phyloP scores from a whole-genome alignment of 2,888 invertebrate species.

The Sarcophaga rosellei region DNA sequence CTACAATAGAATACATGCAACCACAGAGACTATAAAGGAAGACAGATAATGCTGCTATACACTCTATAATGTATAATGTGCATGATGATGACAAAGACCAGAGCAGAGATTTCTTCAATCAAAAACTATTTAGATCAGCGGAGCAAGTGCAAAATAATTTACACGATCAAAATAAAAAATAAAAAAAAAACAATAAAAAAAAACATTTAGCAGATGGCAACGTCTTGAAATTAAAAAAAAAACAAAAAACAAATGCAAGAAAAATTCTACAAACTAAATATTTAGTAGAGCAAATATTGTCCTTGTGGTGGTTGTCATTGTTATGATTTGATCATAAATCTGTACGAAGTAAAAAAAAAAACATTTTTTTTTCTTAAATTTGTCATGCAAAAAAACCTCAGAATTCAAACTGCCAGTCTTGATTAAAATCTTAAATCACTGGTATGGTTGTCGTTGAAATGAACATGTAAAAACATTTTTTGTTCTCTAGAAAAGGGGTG shows the following conservation, averaged over 20 bases:
- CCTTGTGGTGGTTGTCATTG: conserved; percentile 32
- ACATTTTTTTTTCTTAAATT: neutral
- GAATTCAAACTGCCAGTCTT: conserved; percentile 57
- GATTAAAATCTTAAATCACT: conserved; percentile 52
- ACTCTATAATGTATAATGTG: neutral
- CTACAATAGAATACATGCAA: conserved; percentile 42
- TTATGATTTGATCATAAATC: conserved; percentile 51
- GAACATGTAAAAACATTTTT: neutral
- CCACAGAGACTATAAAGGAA: conserved; percentile 28
- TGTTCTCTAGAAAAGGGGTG: neutral
- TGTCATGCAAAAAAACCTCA: conserved; percentile 23
- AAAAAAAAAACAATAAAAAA: neutral
- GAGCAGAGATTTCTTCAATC: conserved; percentile 59
- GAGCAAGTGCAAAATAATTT: conserved; percentile 80
- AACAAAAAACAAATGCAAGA: neutral
- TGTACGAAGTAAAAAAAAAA: neutral
- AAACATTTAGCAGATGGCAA: conserved; percentile 48
- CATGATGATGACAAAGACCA: conserved; percentile 21
- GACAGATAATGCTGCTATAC: conserved; percentile 9
- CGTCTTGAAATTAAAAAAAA: conserved; percentile 12
- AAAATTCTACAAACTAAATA: neutral
- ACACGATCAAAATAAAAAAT: conserved; percentile 25
- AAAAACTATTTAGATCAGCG: conserved; percentile 76
- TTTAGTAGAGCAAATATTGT: conserved; percentile 26
- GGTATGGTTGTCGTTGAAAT: conserved; percentile 20